A percentile compares a stretch with the other conserved stretches of the same genome.
These are phyloP conservation scores for Oncorhynchus tshawytscha DNA, from an alignment of 2,113 vertebrate genomes.

Conservation along the genomic window DNA sequence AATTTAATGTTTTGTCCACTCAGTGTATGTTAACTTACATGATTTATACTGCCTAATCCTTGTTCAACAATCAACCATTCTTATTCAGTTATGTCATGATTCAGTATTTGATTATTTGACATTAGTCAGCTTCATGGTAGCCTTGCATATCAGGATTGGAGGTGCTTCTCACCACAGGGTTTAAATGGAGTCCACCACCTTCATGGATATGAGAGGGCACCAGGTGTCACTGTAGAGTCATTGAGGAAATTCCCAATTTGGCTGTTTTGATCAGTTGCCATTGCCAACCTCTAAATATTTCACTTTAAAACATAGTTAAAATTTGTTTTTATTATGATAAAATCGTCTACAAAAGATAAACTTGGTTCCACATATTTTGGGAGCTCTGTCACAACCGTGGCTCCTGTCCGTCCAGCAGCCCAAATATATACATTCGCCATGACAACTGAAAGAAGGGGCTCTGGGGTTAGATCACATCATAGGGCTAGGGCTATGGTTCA, in stretches of 20 bases:
- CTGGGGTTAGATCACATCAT: not conserved
- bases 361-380: not conserved
- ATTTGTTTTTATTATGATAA: not conserved
- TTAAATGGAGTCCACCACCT: not conserved
- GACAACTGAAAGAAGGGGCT: not conserved
- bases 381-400: not conserved
- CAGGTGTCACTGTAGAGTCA: conserved; percentile 30
- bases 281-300: too few species aligned
- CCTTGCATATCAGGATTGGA: too few species aligned
- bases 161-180: too few species aligned
- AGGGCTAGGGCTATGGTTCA: not conserved
- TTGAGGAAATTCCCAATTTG: not conserved
- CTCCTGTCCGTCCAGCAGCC: not conserved
- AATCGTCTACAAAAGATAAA: not conserved
- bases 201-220: not conserved
- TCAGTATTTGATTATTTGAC: too few species aligned
- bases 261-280: not conserved
- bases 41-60: not conserved
- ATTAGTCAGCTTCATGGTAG: too few species aligned
- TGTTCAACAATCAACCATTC: too few species aligned
- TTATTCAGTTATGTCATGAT: too few species aligned
- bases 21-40: not conserved
- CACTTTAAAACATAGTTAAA: too few species aligned
- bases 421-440: not conserved
- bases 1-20: too few species aligned